Conservation (phyloP, 2,113 vertebrate species). For the Dunckerocampus dactyliophorus region DNA sequence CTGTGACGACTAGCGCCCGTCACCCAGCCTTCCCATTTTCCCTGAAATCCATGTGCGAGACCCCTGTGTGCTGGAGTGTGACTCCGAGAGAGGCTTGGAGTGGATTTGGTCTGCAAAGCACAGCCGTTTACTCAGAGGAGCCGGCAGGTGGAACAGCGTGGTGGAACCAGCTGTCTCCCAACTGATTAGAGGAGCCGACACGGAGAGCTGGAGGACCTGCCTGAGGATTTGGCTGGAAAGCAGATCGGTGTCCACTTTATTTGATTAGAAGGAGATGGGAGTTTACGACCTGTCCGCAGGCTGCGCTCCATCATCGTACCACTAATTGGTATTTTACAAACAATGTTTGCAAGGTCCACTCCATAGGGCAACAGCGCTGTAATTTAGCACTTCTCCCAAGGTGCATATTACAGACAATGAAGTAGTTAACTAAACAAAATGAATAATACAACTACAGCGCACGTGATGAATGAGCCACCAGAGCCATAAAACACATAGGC, state of each 20-base stretch:
- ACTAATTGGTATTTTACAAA: slow-evolving; percentile 39
- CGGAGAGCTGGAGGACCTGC: slow-evolving; percentile 20
- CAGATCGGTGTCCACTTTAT: slow-evolving; percentile 30
- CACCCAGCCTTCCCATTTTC: slow-evolving; percentile 51
- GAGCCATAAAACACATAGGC: slow-evolving; percentile 44
- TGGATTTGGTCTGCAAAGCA: slow-evolving; percentile 65
- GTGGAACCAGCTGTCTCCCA: slow-evolving; percentile 63
- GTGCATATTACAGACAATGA: slow-evolving; percentile 52
- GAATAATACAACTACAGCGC: slow-evolving; percentile 37
- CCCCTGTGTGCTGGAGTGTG: slow-evolving; percentile 56
- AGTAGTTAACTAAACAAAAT: slow-evolving; percentile 43
- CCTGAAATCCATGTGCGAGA: slow-evolving; percentile 62
- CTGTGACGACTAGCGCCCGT: slow-evolving; percentile 41
- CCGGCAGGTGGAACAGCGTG: slow-evolving; percentile 63
- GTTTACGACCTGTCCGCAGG: slow-evolving; percentile 26
- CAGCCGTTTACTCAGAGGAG: slow-evolving; percentile 61
- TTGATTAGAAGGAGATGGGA: slow-evolving; percentile 44
- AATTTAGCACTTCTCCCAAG: slow-evolving; percentile 44
- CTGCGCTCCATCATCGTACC: neutral
- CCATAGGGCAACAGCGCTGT: slow-evolving; percentile 25
- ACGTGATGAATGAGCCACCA: slow-evolving; percentile 35
- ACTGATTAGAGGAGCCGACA: slow-evolving; percentile 61
- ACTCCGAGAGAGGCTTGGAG: slow-evolving; percentile 53
- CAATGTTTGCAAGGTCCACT: slow-evolving; percentile 15
- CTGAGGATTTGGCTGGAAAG: slow-evolving; percentile 32